These are phyloP conservation scores for Hymenopus coronatus DNA, from an alignment of 2,888 invertebrate species.

Conservation along the genomic window DNA sequence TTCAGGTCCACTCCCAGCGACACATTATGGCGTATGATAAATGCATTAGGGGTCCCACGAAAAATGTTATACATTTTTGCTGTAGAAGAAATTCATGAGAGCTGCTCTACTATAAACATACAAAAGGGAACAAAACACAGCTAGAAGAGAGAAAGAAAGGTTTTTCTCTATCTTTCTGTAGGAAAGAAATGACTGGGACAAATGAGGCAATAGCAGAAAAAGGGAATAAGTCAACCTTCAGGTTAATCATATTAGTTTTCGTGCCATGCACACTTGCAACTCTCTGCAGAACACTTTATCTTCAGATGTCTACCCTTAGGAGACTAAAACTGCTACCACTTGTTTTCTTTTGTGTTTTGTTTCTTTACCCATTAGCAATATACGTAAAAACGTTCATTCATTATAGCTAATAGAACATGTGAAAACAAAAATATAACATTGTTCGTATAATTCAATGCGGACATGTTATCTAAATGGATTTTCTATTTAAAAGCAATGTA, in stretches of 20 bases:
- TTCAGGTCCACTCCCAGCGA: not conserved
- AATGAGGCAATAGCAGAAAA: not conserved
- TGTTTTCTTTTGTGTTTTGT: not conserved
- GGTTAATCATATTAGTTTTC: not conserved
- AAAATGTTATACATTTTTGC: not conserved
- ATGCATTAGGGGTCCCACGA: not conserved
- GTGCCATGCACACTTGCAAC: not conserved
- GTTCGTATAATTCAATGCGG: too few relatives aligned
- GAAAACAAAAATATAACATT: too few relatives aligned
- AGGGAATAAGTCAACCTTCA: not conserved
- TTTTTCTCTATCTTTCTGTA: not conserved
- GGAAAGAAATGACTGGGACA: slow-evolving; percentile 1
- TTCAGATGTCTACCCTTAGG: not conserved
- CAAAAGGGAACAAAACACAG: not conserved
- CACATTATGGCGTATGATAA: not conserved
- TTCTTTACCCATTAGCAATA: not conserved
- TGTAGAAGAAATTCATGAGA: not conserved
- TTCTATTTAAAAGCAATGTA: too few relatives aligned
- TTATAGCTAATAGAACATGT: too few relatives aligned
- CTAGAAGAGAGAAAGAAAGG: not conserved
- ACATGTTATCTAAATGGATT: too few relatives aligned
- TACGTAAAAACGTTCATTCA: not conserved
- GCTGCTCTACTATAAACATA: not conserved
- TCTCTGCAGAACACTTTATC: too few relatives aligned
- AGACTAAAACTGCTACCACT: not conserved